These are phyloP conservation scores for Bryconaethiops microstoma DNA, from an alignment of 2,797 vertebrate species.

Conservation along the genomic window DNA sequence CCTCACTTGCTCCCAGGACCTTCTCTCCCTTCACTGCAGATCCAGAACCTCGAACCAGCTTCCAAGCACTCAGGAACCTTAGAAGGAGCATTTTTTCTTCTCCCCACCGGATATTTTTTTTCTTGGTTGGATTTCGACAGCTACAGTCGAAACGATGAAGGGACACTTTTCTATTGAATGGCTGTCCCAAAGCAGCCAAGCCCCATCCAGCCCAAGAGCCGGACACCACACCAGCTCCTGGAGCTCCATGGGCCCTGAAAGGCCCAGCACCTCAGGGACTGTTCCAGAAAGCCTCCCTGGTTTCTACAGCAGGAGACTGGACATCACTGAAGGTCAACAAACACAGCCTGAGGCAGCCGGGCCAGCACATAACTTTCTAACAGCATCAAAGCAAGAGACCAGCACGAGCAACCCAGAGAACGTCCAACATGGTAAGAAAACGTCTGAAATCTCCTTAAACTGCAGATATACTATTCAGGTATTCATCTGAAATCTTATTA, in stretches of 20 bases:
- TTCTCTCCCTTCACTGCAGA: neutral
- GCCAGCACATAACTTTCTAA: neutral
- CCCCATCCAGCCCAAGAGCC: neutral
- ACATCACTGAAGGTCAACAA: constrained; percentile 35
- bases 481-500: too few relatives aligned
- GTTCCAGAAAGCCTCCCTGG: constrained; percentile 77
- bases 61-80: neutral
- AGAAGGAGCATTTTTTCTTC: neutral
- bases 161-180: constrained; percentile 80
- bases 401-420: neutral
- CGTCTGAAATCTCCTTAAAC: too few relatives aligned
- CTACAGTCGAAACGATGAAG: constrained; percentile 66
- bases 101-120: neutral
- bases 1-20: constrained; percentile 34
- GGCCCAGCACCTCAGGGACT: constrained; percentile 67
- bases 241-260: constrained; percentile 5
- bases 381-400: constrained; percentile 7
- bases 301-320: constrained; percentile 70
- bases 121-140: constrained; percentile 15
- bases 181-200: constrained; percentile 81
- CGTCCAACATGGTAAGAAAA: constrained; percentile 42
- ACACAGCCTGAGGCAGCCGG: neutral
- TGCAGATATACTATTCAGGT: too few relatives aligned
- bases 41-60: constrained; percentile 12
- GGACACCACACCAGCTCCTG: constrained; percentile 8